Evolutionary conservation across 2,797 vertebrate genomes (phyloP), one percentile per base, ranked within the genome.

Genomic region (Loriculus beryllinus): DNA sequence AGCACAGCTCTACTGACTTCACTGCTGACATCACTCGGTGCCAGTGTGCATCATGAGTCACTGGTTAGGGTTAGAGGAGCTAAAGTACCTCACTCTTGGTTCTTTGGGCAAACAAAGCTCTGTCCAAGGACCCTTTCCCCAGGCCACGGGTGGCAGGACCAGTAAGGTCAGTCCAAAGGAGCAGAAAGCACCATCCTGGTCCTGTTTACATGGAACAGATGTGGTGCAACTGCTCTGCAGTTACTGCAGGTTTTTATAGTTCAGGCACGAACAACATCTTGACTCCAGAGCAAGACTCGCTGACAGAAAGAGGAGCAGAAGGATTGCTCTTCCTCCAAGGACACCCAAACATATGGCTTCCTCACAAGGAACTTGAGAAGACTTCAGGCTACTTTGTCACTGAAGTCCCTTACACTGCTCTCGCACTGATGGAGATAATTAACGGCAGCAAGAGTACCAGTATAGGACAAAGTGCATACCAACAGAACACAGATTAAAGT

Each of bases 41-140:
- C 49, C 67, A 19, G 3, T 0, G 7, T 4, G 33, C 37, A 26
- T 0, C 43, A 21, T 26, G 31, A 10, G 7, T 71, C 28, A 43
- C 49, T 22, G 5, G 12, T 31, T 6, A 14, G 43, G 47, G 47
- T 40, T 23, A 56, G 51, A 65, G 49, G 26, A 82, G 47, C 63
- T 15, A 2, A 45, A 81, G 3, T 3, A 25, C 3, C 70, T 75
- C 81, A 82, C 11, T 68, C 43, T 52, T 42, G 45, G 8, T 28
- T 64, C 29, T 56, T 52, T 4, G 43, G 31, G 33, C n/a, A 71
- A 70, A 49, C 9, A 54, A 37, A 63, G 22, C 54, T 68, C 77
- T 29, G 15, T 15, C 19, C 49, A 68, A 23, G 29, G 47, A 74
- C 31, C 8, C 28, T 45, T 47, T 45, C 17, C 20, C 15, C 57